Base-by-base conservation (phyloP, 2,113 vertebrate species). In the Aythya baeri region DNA sequence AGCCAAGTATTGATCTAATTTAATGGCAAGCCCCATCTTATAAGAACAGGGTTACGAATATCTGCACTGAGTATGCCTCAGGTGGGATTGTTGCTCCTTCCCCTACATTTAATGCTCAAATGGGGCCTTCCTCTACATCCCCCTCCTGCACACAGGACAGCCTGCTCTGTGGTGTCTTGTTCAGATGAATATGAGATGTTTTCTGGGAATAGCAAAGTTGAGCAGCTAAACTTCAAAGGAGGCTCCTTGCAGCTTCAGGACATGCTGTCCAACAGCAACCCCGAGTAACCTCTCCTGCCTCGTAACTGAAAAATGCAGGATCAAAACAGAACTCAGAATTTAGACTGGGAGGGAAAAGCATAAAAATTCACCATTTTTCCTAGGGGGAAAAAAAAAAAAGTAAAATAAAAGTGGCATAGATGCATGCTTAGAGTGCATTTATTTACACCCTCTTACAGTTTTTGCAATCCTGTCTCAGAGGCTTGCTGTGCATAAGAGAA, bases 1-100 rank as follows among this genome's bases (percentile, higher is more conserved):
- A 91, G 76, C 50, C 93, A 91, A 74, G 21, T 85, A 96, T 91
- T 83, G 95, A 96, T 80, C 36, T 73, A 27, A 82, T 75, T 80
- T 63, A 88, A 86, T 16, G 41, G 63, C 32, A 88, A 72, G 65
- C 46, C 50, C 27, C 58, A 65, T 57, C 57, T 50, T 59, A 4
- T 34, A 89, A 34, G 34, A 86, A 80, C 4, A 50, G 18, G 16
- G 59, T 50, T 80, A 38, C 38, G 66, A 72, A 38, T 32, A 88
- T 8, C 46, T 72, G 27, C 77, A 75, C 9, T 57, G 26, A 58
- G 75, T 77, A 70, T 3, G 1, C 11, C 46, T 65, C 17, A 7
- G 38, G 32, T 38, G 9, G 0, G 1, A 61, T 1, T 59, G 57
- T 5, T 73, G 62, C 22, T 54, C 21, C 21, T 17, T 44, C 9